These are phyloP conservation scores for Mesocentrotus franciscanus DNA, from an alignment of 53 echinoderm and acorn worm genomes.

Conservation along the genomic window DNA sequence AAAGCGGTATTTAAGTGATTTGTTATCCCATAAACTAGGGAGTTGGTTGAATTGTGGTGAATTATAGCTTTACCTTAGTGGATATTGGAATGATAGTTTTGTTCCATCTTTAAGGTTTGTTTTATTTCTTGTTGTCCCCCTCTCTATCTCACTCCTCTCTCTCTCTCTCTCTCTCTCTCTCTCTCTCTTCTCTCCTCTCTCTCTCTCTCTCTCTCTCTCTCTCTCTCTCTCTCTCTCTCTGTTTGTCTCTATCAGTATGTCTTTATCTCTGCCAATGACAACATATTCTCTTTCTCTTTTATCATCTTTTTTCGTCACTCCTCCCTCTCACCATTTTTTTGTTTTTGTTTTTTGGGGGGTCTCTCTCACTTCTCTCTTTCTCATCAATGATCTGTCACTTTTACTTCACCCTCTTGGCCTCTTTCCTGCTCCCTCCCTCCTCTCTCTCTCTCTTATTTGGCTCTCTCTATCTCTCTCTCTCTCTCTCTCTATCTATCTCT, in stretches of 20 bases:
- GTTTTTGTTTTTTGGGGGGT: neutral
- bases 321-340: no score
- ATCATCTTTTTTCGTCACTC: no score
- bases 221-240: neutral
- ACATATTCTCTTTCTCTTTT: no score
- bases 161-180: neutral
- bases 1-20: neutral
- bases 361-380: neutral
- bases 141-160: neutral
- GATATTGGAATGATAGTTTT: no score
- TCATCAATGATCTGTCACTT: neutral
- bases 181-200: neutral
- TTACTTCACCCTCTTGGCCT: neutral
- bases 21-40: neutral
- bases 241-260: neutral
- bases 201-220: no score
- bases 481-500: no score
- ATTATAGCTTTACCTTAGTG: neutral
- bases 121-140: neutral
- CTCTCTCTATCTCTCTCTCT: neutral
- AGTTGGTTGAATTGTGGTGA: neutral
- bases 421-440: neutral
- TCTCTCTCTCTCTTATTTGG: neutral
- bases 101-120: no score
- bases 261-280: no score